Evolutionary conservation across 2,888 invertebrate species (phyloP).

Genomic region (Andricus quercusramuli): DNA sequence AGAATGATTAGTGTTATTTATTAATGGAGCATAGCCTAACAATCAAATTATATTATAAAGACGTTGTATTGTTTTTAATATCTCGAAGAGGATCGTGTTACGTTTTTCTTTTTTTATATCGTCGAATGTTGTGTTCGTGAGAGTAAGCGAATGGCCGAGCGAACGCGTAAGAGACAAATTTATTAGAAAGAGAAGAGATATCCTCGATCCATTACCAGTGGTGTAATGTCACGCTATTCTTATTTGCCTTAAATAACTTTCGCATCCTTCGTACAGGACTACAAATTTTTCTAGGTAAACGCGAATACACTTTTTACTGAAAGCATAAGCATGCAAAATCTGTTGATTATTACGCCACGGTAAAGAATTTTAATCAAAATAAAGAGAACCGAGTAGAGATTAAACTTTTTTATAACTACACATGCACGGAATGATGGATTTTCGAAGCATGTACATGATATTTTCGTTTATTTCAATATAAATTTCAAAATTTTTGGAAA

Average conservation of each 20-base stretch:
- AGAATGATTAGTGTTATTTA: slow-evolving; percentile 70
- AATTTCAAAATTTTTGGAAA: too few species aligned
- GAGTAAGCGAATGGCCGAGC: slow-evolving; percentile 25
- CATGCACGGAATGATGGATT: too few species aligned
- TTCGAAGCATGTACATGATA: too few species aligned
- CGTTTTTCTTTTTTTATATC: slow-evolving; percentile 51
- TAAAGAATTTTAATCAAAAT: slow-evolving; percentile 20
- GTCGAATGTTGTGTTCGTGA: slow-evolving; percentile 18
- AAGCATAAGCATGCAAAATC: background rate
- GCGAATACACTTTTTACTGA: background rate
- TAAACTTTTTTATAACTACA: too few species aligned
- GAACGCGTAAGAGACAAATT: slow-evolving; percentile 31
- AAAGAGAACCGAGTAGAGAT: slow-evolving; percentile 43
- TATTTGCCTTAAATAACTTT: background rate
- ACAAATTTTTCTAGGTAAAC: background rate
- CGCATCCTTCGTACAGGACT: background rate
- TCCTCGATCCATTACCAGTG: slow-evolving; percentile 19
- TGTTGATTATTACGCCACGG: background rate
- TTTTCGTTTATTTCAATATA: too few species aligned
- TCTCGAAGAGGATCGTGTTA: slow-evolving; percentile 54
- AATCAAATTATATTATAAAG: slow-evolving; percentile 62
- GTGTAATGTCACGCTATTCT: background rate
- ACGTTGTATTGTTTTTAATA: slow-evolving; percentile 62
- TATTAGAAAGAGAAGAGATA: slow-evolving; percentile 39
- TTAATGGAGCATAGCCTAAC: slow-evolving; percentile 63